Percentiles rank a stretch among this genome's conserved stretches.
Conservation (phyloP, 2,888 invertebrate species). For the Euplexia lucipara region DNA sequence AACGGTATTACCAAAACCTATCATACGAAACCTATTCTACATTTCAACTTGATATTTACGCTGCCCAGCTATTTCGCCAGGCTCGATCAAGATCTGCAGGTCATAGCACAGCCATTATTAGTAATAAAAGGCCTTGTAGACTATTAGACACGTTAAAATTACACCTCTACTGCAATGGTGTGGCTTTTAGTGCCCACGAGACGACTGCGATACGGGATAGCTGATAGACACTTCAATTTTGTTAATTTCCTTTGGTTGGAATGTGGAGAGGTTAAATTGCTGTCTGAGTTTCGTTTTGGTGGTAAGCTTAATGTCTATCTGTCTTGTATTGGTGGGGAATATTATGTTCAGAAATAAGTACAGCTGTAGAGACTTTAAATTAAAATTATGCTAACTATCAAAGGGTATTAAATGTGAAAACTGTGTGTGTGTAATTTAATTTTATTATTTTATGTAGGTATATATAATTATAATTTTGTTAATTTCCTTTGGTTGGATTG, state of each 20-base stretch:
- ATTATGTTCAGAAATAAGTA: no score
- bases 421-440: no score
- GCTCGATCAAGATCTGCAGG: slow-evolving; percentile 66
- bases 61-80: slow-evolving; percentile 60
- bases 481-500: neutral
- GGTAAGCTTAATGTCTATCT: no score
- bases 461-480: no score
- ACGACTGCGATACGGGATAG: slow-evolving; percentile 43
- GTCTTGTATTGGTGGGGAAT: neutral
- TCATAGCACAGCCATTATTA: slow-evolving; percentile 64
- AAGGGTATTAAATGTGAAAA: no score
- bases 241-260: slow-evolving; percentile 1
- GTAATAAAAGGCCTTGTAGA: slow-evolving; percentile 72
- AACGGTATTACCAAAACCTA: no score
- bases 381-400: no score
- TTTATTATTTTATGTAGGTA: no score
- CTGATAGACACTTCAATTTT: neutral
- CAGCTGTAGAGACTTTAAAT: no score
- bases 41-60: slow-evolving; percentile 44
- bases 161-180: slow-evolving; percentile 70
- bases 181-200: slow-evolving; percentile 36
- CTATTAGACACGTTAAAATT: slow-evolving; percentile 79
- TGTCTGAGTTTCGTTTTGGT: neutral
- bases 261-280: neutral
- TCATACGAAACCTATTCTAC: slow-evolving; percentile 9